Evolutionary conservation across 2,113 vertebrate species (phyloP).

Genomic region (Ginglymostoma cirratum): DNA sequence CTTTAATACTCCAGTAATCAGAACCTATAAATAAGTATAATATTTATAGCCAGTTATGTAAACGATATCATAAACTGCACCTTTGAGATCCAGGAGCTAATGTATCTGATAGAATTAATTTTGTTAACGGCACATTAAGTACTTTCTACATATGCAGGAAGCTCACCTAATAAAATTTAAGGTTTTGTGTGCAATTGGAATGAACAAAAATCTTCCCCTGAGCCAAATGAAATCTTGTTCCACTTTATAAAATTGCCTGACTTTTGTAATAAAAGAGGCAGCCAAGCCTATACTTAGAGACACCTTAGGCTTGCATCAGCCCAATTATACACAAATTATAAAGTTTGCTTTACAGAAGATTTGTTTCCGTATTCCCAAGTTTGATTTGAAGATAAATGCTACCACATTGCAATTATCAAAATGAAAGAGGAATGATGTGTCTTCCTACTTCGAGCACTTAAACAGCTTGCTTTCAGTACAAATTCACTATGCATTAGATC

Average conservation of each 20-base stretch:
- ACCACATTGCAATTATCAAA: slow-evolving; percentile 3
- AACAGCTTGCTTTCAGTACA: background rate
- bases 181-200: background rate
- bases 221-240: slow-evolving; percentile 7
- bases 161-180: background rate
- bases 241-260: background rate
- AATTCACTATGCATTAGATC: background rate
- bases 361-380: background rate
- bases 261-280: background rate
- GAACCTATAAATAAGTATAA: background rate
- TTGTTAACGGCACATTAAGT: slow-evolving; percentile 4
- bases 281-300: background rate
- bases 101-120: background rate
- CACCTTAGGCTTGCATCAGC: background rate
- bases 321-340: background rate
- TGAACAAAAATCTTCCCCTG: slow-evolving; percentile 4
- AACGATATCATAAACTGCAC: background rate
- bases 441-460: background rate
- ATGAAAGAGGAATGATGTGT: background rate
- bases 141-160: background rate
- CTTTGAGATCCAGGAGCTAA: background rate
- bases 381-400: slow-evolving; percentile 31
- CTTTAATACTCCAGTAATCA: background rate
- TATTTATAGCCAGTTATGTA: background rate
- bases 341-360: background rate